phyloP scores from a whole-genome alignment of 1,140 invertebrate genomes.

The Mylabris phalerata region DNA sequence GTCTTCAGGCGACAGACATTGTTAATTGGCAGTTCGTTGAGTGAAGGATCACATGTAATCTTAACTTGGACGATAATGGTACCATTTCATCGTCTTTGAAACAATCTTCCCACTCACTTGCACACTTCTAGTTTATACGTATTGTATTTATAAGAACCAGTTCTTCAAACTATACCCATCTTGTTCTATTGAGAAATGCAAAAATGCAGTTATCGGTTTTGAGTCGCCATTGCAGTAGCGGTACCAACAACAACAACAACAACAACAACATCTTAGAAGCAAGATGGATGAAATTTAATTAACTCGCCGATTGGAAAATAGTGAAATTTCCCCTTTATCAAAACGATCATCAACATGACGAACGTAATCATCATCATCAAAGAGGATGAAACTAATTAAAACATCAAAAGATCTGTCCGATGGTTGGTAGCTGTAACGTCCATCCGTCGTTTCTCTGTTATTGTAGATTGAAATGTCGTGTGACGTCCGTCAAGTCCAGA shows the following conservation, averaged over 20 bases:
- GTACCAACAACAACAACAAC: too few species aligned
- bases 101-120: too few species aligned
- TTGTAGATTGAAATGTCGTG: slow-evolving; percentile 38
- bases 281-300: not conserved
- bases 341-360: too few species aligned
- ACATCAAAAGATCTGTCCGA: slow-evolving; percentile 30
- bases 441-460: not conserved
- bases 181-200: too few species aligned
- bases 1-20: slow-evolving; percentile 11
- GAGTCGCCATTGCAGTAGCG: too few species aligned
- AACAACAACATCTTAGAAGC: too few species aligned
- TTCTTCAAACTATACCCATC: too few species aligned
- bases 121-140: too few species aligned
- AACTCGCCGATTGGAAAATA: not conserved
- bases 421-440: slow-evolving; percentile 16
- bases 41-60: slow-evolving; percentile 17
- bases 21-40: slow-evolving; percentile 19
- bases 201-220: too few species aligned
- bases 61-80: slow-evolving; percentile 2
- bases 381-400: slow-evolving; percentile 36
- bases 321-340: too few species aligned
- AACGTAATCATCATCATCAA: not conserved
- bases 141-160: too few species aligned
- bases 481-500: slow-evolving; percentile 33
- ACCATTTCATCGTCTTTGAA: not conserved